phyloP scores from a whole-genome alignment of 2,888 invertebrate genomes.

The Rotaria sp. region DNA sequence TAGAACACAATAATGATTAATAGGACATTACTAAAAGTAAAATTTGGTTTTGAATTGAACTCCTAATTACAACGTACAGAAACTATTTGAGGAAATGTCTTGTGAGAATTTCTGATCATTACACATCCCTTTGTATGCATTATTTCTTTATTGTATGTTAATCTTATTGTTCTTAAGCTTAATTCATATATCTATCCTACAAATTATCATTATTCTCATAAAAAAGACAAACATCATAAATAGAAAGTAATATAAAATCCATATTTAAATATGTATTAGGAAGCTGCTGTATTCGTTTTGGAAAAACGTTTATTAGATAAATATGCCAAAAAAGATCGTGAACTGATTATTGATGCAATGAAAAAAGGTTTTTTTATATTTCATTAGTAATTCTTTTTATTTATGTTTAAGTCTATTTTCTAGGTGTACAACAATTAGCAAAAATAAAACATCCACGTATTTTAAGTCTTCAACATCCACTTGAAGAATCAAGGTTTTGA shows the following conservation, averaged over 20 bases:
- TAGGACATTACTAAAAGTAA: too few species aligned
- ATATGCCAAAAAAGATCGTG: slow-evolving; percentile 73
- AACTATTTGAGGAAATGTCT: too few species aligned
- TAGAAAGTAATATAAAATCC: not conserved
- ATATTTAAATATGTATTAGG: slow-evolving; percentile 53
- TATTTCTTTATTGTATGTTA: too few species aligned
- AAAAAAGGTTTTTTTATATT: slow-evolving; percentile 58
- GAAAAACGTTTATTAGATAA: slow-evolving; percentile 82
- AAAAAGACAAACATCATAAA: not conserved
- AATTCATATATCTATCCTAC: too few species aligned
- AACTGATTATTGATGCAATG: slow-evolving; percentile 72
- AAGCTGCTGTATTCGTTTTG: slow-evolving; percentile 87
- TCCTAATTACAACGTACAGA: too few species aligned
- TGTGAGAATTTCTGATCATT: too few species aligned
- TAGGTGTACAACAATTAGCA: slow-evolving; percentile 36
- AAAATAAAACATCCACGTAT: slow-evolving; percentile 85
- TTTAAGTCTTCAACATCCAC: slow-evolving; percentile 82
- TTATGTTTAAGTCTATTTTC: not conserved
- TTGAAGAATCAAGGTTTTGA: slow-evolving; percentile 76
- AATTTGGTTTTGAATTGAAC: too few species aligned
- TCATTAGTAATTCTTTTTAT: not conserved
- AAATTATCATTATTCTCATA: too few species aligned
- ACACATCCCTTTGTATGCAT: too few species aligned
- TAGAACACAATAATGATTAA: too few species aligned
- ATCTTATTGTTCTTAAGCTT: too few species aligned